Evolutionary conservation across 2,113 vertebrate species (phyloP), one percentile per base, ranked within the genome.

Genomic region (Aspidoscelis tigris): DNA sequence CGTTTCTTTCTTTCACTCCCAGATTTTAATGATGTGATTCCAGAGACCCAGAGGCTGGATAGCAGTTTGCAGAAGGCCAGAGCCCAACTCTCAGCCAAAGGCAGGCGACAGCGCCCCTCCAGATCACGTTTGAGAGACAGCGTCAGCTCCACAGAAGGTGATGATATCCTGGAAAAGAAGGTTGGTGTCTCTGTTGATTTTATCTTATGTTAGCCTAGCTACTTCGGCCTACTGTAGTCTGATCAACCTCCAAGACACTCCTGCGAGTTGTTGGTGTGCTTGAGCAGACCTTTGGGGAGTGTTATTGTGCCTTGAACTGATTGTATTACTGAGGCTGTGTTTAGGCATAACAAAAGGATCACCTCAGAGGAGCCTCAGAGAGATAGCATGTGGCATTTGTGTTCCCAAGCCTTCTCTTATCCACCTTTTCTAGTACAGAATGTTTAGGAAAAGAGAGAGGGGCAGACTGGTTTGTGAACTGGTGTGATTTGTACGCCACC

Each of bases 1-100:
- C 73, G 39, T 66, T 75, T 93, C 85, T 92, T 64, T 88, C 81
- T 61, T 78, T 68, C 73, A 69, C 74, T 66, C 43, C 79, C 95
- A 97, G 98, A 98, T 94, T 94, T 98, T 94, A 97, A 97, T 87
- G 95, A 96, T 92, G 97, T 96, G 39, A 95, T 98, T 91, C 98
- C 98, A 81, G 98, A 98, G 94, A 98, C 97, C 0, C 96, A 97
- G 88, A 96, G 98, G 81, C 94, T 98, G 93, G 98, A 98, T 89
- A 98, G 95, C 95, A 98, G 97, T 90, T 95, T 98, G 91, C 97
- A 98, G 93, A 98, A 98, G 91, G 97, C 97, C 83, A 96, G 97
- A 0, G 98, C 97, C 73, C 97, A 98, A 76, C 96, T 98, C 70
- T 95, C 97, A 9, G 95, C 97, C 92, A 97, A 97, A 84, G 90